Conservation (phyloP, 2,113 vertebrate genomes). For the Aegotheles bennettii region DNA sequence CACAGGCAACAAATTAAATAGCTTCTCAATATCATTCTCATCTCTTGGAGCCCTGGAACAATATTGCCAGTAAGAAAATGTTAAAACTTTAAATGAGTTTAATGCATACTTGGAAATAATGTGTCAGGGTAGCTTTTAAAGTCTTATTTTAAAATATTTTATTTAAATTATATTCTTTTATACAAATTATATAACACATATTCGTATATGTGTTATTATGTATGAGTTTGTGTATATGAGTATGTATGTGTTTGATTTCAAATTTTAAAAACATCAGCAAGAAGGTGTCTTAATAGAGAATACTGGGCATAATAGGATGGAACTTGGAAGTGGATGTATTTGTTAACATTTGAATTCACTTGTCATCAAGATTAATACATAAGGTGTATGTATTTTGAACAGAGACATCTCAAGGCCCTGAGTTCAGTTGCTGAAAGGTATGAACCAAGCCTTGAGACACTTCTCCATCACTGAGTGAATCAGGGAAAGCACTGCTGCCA, state of each 20-base stretch:
- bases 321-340: not conserved
- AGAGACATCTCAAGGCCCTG: not conserved
- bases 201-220: accelerated
- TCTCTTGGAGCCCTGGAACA: not conserved
- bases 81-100: accelerated
- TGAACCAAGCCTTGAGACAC: not conserved
- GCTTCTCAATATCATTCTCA: not conserved
- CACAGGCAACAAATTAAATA: not conserved
- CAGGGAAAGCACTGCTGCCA: not conserved
- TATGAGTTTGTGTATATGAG: not conserved
- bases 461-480: not conserved
- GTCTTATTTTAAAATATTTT: not conserved
- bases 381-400: not conserved
- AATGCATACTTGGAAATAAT: not conserved
- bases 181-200: not conserved
- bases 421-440: not conserved
- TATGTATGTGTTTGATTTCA: not conserved
- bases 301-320: not conserved
- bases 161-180: accelerated
- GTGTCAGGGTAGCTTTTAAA: accelerated
- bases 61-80: not conserved
- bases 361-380: too few species aligned
- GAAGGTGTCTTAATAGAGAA: not conserved
- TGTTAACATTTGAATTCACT: not conserved
- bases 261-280: not conserved